Base-by-base conservation (phyloP, 64 coral and sea anemone genomes). In the Montipora cactus region DNA sequence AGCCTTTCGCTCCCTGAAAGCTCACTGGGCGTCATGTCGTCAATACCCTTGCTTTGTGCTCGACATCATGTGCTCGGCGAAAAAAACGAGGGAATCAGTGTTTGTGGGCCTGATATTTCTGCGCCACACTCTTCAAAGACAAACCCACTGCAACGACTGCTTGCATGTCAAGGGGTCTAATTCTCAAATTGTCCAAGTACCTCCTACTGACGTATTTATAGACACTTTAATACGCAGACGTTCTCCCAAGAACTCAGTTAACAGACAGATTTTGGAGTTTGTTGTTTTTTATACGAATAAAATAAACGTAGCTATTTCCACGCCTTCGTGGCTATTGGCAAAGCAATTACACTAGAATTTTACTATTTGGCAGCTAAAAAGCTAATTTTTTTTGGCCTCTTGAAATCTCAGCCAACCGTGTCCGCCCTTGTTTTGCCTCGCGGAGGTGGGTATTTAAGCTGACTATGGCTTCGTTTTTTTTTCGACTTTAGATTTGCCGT, bases 351-450 rank as follows among this genome's bases (percentile, higher is more conserved):
- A 23, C 58, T 53, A 67, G 25, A 67, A 45, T 67, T 46, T 67
- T 18, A 84, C 44, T 15, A 16, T 64, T 84, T 67, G 25, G 59
- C 28, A 67, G 55, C 59, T 84, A 18, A 67, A 84, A 84, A 84
- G 81, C 44, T 71, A 86, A 72, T 52, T 86, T 69, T 68, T 70
- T 66, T 57, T 6, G 53, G 66, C 82, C 82, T 71, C 82, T 86
- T 86, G 44, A 86, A 19, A 71, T 71, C 16, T 52, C 66, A 86
- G 2, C 66, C 82, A 71, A 50, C 44, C 66, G 82, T 86, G 46
- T 86, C 82, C 44, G 18, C 55, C 37, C 59, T 83, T 67, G 12
- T 47, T 47, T 67, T 5, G 58, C 18, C 7, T 61, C 82, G 37
- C 48, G 37, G 79, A 81, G 79, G 79, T 10, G 11, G 79, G 68